Conservation (phyloP, 2,113 vertebrate species). For the Malurus elegans region DNA sequence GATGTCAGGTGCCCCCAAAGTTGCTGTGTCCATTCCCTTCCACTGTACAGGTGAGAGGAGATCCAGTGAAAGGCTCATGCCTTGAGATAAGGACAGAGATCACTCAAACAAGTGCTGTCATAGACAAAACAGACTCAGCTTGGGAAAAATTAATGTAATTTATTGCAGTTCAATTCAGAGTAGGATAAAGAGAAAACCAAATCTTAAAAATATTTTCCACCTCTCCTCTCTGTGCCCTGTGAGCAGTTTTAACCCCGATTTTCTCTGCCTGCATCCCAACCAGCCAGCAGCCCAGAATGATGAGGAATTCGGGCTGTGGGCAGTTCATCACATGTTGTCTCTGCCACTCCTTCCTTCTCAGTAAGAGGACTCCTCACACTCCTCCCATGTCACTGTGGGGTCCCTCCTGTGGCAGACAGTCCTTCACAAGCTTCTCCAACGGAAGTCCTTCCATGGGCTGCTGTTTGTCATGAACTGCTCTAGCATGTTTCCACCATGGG, state of each 20-base stretch:
- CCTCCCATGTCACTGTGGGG: not conserved
- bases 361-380: not conserved
- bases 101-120: accelerated
- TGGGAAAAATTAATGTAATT: not conserved
- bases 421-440: not conserved
- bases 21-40: not conserved
- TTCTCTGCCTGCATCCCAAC: not conserved
- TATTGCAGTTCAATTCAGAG: not conserved
- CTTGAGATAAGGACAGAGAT: not conserved
- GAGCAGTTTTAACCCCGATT: not conserved
- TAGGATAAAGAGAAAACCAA: not conserved
- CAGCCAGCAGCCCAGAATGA: not conserved
- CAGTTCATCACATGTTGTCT: accelerated
- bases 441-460: not conserved
- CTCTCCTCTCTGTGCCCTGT: not conserved
- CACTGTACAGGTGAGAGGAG: not conserved
- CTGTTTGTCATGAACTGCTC: not conserved
- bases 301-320: not conserved
- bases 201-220: not conserved
- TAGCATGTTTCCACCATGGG: no score
- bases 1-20: not conserved
- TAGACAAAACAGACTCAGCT: not conserved
- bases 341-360: not conserved
- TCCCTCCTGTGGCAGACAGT: not conserved
- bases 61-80: not conserved